Conservation (phyloP, 2,113 vertebrate species). For the Hystrix brachyura region DNA sequence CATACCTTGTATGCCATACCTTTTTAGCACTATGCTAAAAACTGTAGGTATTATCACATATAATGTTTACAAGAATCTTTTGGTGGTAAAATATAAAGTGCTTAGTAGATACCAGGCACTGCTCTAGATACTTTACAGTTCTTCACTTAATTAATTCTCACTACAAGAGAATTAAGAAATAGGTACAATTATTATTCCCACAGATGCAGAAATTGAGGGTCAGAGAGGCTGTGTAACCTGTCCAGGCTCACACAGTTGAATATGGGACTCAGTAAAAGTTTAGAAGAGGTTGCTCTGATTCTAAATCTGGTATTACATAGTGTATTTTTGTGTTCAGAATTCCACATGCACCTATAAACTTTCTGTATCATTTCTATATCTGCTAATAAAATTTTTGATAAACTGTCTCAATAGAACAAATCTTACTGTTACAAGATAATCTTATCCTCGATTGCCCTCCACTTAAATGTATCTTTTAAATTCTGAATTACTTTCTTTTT, state of each 20-base stretch:
- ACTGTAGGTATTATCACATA: slow-evolving; percentile 7
- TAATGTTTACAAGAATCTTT: slow-evolving; percentile 35
- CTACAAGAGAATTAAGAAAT: background rate
- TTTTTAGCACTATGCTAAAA: slow-evolving; percentile 15
- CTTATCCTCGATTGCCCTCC: slow-evolving; percentile 22
- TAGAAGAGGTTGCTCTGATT: background rate
- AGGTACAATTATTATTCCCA: background rate
- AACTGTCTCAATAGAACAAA: background rate
- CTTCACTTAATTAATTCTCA: slow-evolving; percentile 48
- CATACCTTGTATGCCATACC: background rate
- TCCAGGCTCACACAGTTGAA: background rate
- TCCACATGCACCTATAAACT: background rate
- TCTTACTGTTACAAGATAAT: slow-evolving; percentile 39
- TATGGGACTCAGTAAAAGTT: background rate
- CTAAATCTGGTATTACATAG: background rate
- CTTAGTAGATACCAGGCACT: background rate
- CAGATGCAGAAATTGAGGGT: background rate
- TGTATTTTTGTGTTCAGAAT: background rate
- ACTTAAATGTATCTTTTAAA: slow-evolving; percentile 30
- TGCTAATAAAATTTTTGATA: slow-evolving; percentile 41
- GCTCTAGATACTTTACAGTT: background rate
- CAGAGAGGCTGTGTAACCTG: slow-evolving; percentile 15
- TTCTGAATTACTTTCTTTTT: slow-evolving; percentile 44
- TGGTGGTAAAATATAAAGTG: background rate
- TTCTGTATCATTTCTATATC: background rate